A percentile compares a stretch with the other conserved stretches of the same genome.
Evolutionary conservation across 1,140 invertebrate species (phyloP).

Genomic region (Ctenoplectra terminalis): DNA sequence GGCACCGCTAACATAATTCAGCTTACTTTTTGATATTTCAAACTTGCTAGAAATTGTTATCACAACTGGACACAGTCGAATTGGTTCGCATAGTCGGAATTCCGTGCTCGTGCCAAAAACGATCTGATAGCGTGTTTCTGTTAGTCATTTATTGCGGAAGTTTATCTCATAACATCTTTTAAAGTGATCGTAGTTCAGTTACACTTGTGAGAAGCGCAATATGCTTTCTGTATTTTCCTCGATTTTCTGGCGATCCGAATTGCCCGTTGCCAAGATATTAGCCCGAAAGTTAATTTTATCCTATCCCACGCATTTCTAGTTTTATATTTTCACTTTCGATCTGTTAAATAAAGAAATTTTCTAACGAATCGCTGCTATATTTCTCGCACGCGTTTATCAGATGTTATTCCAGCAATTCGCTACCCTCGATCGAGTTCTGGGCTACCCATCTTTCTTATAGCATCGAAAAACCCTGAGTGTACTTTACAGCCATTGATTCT

Average conservation of each 20-base stretch:
- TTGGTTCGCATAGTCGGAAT: neutral
- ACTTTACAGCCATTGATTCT: neutral
- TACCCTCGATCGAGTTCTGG: neutral
- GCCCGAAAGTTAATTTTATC: neutral
- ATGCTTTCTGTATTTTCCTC: neutral
- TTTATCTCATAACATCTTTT: conserved; percentile 35
- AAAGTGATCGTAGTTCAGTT: neutral
- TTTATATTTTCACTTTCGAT: neutral
- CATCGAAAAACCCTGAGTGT: neutral
- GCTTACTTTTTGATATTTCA: neutral
- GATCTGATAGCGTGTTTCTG: neutral
- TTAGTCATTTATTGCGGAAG: conserved; percentile 27
- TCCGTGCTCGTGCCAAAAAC: conserved; percentile 22
- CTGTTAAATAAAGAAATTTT: neutral
- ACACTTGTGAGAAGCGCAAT: neutral
- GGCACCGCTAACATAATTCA: neutral
- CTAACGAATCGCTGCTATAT: no score
- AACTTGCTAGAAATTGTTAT: neutral
- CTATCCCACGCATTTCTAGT: neutral
- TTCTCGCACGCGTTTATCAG: neutral
- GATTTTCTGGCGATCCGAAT: neutral
- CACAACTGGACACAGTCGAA: neutral
- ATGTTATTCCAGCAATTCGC: neutral
- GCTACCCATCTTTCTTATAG: neutral
- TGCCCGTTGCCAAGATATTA: neutral